Percentiles rank a stretch among this genome's conserved stretches.
Evolutionary conservation across 2,888 invertebrate species (phyloP).

Genomic region (Drosophila mimetica): DNA sequence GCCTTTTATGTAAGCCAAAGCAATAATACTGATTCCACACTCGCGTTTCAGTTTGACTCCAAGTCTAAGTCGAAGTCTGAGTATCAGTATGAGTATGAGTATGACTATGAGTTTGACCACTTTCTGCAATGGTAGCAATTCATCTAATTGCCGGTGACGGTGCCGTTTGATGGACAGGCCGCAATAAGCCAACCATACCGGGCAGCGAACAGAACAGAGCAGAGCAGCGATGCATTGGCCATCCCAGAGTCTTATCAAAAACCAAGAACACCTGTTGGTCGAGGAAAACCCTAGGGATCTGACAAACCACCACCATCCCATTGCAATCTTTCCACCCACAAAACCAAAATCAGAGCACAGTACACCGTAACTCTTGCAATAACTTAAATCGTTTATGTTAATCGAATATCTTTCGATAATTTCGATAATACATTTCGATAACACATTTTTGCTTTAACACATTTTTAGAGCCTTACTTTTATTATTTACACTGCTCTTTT

Average conservation of each 20-base stretch:
- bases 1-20: conserved; percentile 73
- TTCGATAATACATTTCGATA: too few species aligned
- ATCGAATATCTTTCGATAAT: too few species aligned
- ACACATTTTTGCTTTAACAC: too few species aligned
- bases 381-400: too few species aligned
- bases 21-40: conserved; percentile 53
- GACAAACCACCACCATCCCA: background rate
- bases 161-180: conserved; percentile 51
- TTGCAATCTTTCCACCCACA: conserved; percentile 4
- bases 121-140: conserved; percentile 50
- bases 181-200: conserved; percentile 31
- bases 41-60: conserved; percentile 57
- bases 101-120: conserved; percentile 28
- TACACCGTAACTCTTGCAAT: too few species aligned
- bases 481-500: too few species aligned
- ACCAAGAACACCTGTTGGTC: background rate
- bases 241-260: conserved; percentile 19
- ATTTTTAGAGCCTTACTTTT: too few species aligned
- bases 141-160: conserved; percentile 50
- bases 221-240: conserved; percentile 1
- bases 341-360: background rate
- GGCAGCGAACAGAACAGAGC: conserved; percentile 4
- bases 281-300: conserved; percentile 12
- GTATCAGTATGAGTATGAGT: background rate
- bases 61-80: conserved; percentile 6